These are phyloP conservation scores for Aurelia sp. DNA, from an alignment of 30 jellyfish, hydroid and myxozoan genomes.

Conservation along the genomic window DNA sequence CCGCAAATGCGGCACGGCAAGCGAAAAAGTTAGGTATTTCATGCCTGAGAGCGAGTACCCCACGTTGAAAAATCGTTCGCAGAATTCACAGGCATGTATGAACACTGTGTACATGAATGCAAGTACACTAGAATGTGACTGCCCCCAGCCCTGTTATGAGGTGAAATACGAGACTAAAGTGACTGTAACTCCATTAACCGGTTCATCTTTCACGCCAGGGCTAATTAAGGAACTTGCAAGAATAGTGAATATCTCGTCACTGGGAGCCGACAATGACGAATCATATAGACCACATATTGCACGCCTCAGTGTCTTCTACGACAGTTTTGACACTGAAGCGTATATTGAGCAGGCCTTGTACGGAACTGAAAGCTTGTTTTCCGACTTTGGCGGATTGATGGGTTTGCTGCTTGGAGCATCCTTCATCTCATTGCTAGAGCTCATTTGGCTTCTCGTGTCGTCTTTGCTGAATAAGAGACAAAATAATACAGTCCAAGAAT, in stretches of 20 bases:
- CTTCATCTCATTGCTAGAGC: too few relatives aligned
- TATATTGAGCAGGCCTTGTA: too few relatives aligned
- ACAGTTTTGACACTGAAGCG: not conserved
- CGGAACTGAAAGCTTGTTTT: too few relatives aligned
- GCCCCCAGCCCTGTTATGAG: slow-evolving; percentile 42
- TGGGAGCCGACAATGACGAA: not conserved
- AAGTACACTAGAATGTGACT: slow-evolving; percentile 3
- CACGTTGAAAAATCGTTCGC: not conserved
- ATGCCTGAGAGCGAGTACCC: slow-evolving; percentile 8
- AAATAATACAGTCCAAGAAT: too few relatives aligned
- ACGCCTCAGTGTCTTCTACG: slow-evolving; percentile 1
- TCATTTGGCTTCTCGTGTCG: too few relatives aligned
- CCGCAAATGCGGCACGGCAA: not conserved
- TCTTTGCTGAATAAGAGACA: too few relatives aligned
- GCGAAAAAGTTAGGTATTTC: not conserved
- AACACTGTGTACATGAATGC: too few relatives aligned
- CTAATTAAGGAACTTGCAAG: slow-evolving; percentile 17
- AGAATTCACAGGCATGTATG: too few relatives aligned
- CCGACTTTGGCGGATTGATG: too few relatives aligned
- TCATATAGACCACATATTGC: slow-evolving; percentile 3
- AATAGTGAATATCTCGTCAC: not conserved
- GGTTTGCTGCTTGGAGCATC: too few relatives aligned
- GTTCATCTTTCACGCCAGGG: not conserved
- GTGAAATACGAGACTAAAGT: slow-evolving; percentile 18
- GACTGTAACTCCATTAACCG: slow-evolving; percentile 12